These are phyloP conservation scores for Teinopalpus imperialis DNA, from an alignment of 2,888 invertebrate genomes.

Conservation along the genomic window DNA sequence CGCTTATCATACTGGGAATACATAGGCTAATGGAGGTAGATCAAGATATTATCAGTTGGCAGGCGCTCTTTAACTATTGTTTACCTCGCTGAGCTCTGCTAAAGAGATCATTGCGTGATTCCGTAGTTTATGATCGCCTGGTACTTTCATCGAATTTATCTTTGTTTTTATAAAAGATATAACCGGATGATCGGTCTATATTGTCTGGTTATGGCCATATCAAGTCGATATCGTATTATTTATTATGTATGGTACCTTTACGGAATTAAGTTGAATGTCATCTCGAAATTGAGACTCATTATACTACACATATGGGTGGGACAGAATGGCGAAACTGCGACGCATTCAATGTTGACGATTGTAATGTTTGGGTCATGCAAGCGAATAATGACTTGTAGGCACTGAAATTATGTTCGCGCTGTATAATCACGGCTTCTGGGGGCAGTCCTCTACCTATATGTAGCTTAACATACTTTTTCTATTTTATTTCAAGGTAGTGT, in stretches of 20 bases:
- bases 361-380: slow-evolving; percentile 44
- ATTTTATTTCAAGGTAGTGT: too few species aligned
- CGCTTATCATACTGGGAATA: slow-evolving; percentile 21
- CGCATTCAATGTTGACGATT: slow-evolving; percentile 28
- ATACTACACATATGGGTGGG: slow-evolving; percentile 22
- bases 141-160: slow-evolving; percentile 32
- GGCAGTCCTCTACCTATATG: background rate
- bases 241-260: too few species aligned
- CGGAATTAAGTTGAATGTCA: slow-evolving; percentile 21
- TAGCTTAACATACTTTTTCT: too few species aligned
- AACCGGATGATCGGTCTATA: too few species aligned
- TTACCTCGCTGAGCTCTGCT: slow-evolving; percentile 46
- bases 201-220: too few species aligned
- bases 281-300: slow-evolving; percentile 27
- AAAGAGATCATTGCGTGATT: slow-evolving; percentile 64
- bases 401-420: slow-evolving; percentile 2
- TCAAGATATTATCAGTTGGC: slow-evolving; percentile 50
- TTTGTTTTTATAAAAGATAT: background rate
- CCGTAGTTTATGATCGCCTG: slow-evolving; percentile 43
- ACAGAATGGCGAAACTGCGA: slow-evolving; percentile 20
- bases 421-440: background rate
- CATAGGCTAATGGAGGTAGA: slow-evolving; percentile 40
- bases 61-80: slow-evolving; percentile 52
- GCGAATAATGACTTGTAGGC: slow-evolving; percentile 41
- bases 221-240: too few species aligned